Evolutionary conservation across 2,797 vertebrate species (phyloP).

Genomic region (Megalops cyprinoides): DNA sequence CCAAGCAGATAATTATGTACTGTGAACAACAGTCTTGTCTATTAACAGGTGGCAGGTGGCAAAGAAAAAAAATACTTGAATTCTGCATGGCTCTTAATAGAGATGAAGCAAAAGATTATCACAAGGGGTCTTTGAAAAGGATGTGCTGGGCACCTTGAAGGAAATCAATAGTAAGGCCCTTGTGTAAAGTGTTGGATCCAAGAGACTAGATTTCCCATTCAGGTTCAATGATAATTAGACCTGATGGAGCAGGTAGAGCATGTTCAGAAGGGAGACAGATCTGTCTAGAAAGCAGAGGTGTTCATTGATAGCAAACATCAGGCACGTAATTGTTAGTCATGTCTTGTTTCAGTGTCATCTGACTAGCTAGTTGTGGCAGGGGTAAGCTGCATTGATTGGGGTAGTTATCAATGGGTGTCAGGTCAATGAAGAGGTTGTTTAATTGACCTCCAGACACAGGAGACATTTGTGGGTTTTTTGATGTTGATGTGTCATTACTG

Average conservation of each 20-base stretch:
- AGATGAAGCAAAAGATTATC: background rate
- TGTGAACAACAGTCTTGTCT: background rate
- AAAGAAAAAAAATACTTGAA: background rate
- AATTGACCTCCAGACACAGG: background rate
- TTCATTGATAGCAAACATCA: background rate
- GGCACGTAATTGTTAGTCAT: background rate
- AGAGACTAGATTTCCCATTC: background rate
- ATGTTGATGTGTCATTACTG: background rate
- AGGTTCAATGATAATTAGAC: constrained; percentile 3
- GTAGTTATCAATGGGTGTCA: constrained; percentile 6
- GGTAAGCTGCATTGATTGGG: constrained; percentile 15
- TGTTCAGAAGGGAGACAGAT: background rate
- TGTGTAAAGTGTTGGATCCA: background rate
- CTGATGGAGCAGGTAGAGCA: constrained; percentile 1
- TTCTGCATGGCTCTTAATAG: background rate
- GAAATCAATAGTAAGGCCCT: background rate
- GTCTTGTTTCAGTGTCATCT: constrained; percentile 9
- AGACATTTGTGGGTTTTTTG: background rate
- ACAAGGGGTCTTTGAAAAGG: background rate
- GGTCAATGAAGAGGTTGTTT: constrained; percentile 2
- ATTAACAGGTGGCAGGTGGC: constrained; percentile 15
- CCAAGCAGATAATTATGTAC: constrained; percentile 7
- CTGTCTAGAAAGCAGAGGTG: background rate
- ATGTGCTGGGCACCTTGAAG: constrained; percentile 4
- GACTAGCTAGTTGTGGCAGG: background rate